Percentiles rank a stretch among this genome's conserved stretches.
phyloP scores from a whole-genome alignment of 2,888 invertebrate species.

The Acleris holmiana region DNA sequence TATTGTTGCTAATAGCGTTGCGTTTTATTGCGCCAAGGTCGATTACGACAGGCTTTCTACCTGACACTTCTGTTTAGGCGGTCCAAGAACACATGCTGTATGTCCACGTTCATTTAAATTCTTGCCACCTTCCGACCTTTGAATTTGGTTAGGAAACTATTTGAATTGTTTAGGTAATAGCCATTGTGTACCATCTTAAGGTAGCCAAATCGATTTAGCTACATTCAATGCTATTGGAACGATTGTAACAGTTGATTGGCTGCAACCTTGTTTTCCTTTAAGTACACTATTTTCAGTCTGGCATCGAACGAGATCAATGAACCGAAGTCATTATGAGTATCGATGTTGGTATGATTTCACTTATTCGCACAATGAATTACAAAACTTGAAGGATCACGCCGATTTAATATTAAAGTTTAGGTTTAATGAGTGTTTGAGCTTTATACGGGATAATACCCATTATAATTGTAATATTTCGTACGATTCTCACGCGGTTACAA shows the following conservation, averaged over 20 bases:
- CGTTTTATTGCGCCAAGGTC: slow-evolving; percentile 76
- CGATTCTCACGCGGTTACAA: slow-evolving; percentile 33
- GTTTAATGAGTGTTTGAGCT: slow-evolving; percentile 15
- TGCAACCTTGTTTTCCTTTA: slow-evolving; percentile 74
- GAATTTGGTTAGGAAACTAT: slow-evolving; percentile 64
- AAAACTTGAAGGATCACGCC: slow-evolving; percentile 61
- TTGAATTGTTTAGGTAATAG: slow-evolving; percentile 50
- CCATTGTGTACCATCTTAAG: slow-evolving; percentile 52
- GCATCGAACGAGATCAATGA: slow-evolving; percentile 66
- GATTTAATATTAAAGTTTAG: slow-evolving; percentile 41
- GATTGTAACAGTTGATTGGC: slow-evolving; percentile 65
- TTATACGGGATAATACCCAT: slow-evolving; percentile 27
- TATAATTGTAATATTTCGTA: slow-evolving; percentile 29
- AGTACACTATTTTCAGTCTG: slow-evolving; percentile 67
- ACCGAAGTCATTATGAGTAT: slow-evolving; percentile 65
- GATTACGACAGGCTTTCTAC: slow-evolving; percentile 79
- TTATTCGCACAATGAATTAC: slow-evolving; percentile 59
- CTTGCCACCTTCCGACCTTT: slow-evolving; percentile 74
- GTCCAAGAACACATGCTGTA: slow-evolving; percentile 55
- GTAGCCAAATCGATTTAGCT: slow-evolving; percentile 30
- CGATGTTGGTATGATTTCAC: slow-evolving; percentile 71
- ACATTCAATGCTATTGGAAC: slow-evolving; percentile 59
- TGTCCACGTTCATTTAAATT: slow-evolving; percentile 67
- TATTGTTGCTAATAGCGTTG: slow-evolving; percentile 73
- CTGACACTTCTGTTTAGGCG: slow-evolving; percentile 63